Percentiles rank a stretch among this genome's conserved stretches.
These are phyloP conservation scores for Synergus japonicus DNA, from an alignment of 2,888 invertebrate species.

Conservation along the genomic window DNA sequence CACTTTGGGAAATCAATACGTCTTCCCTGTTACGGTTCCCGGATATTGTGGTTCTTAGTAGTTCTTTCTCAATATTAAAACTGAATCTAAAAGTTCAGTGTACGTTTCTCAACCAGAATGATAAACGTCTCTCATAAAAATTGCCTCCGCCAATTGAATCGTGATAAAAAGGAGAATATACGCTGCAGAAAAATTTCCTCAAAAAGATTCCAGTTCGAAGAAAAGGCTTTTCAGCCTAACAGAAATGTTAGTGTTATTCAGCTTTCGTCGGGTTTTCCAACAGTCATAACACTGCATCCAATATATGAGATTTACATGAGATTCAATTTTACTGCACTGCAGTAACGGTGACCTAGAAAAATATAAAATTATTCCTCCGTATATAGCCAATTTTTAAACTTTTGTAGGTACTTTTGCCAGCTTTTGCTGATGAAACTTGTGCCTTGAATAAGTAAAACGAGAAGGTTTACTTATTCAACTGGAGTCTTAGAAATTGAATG, in stretches of 20 bases:
- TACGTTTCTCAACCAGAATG: neutral
- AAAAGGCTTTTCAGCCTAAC: neutral
- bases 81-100: neutral
- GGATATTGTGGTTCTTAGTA: neutral
- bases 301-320: neutral
- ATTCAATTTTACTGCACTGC: conserved; percentile 4
- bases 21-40: neutral
- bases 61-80: neutral
- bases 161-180: conserved; percentile 2
- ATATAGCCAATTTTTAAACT: conserved; percentile 1
- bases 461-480: neutral
- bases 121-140: neutral
- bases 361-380: conserved; percentile 1
- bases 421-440: conserved; percentile 8
- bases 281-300: neutral
- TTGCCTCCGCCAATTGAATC: neutral
- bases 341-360: neutral
- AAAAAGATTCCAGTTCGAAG: neutral
- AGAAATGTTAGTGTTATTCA: too few species aligned
- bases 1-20: neutral
- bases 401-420: neutral
- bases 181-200: neutral
- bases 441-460: conserved; percentile 1
- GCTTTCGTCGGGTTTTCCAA: neutral
- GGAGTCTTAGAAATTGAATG: neutral